Percentiles rank a stretch among this genome's conserved stretches.
Evolutionary conservation across 2,113 vertebrate genomes (phyloP).

Genomic region (Labeo rohita): DNA sequence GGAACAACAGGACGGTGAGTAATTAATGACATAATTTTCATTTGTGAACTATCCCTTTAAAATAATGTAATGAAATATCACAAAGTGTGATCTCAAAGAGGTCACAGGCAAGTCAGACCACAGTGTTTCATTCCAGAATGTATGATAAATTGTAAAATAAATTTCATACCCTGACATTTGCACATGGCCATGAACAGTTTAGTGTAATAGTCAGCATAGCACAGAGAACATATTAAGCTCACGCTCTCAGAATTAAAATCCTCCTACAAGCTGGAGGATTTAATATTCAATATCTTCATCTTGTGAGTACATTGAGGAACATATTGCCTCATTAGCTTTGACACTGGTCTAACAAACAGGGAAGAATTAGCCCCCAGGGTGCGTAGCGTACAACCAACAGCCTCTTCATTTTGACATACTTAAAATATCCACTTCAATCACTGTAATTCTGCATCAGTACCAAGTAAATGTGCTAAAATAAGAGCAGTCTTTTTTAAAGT

Average conservation of each 20-base stretch:
- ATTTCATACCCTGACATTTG: not conserved
- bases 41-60: not conserved
- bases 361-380: not conserved
- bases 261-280: not conserved
- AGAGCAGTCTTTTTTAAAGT: not conserved
- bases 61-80: not conserved
- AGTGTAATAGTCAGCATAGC: not conserved
- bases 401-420: not conserved
- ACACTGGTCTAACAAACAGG: constrained; percentile 17
- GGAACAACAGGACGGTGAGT: too few species aligned
- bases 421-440: constrained; percentile 21
- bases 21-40: too few species aligned
- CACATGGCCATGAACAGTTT: not conserved
- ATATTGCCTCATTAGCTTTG: constrained; percentile 28
- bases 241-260: not conserved
- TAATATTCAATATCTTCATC: constrained; percentile 4
- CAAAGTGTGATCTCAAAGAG: not conserved
- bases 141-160: not conserved
- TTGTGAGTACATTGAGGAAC: not conserved
- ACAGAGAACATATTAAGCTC: not conserved
- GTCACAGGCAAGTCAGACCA: too few species aligned
- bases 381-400: not conserved
- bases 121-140: too few species aligned
- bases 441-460: constrained; percentile 10
- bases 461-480: constrained; percentile 3